phyloP scores from a whole-genome alignment of 2,888 invertebrate species.

The Leptopilina myrica region DNA sequence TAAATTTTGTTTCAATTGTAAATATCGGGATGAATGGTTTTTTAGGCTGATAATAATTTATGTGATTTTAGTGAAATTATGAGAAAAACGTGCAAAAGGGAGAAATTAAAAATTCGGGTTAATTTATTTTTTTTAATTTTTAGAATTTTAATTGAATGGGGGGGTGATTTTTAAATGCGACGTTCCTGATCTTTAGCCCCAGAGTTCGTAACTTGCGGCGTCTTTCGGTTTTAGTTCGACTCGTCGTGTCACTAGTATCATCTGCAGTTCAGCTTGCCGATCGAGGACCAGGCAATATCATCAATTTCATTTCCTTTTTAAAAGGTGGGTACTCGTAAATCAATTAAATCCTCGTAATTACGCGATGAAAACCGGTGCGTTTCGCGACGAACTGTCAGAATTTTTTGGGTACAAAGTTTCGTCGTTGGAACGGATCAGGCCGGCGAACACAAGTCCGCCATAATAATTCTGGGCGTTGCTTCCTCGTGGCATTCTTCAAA shows the following conservation, averaged over 20 bases:
- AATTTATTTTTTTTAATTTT: background rate
- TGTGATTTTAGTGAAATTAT: background rate
- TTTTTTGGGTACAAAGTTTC: slow-evolving; percentile 49
- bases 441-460: slow-evolving; percentile 62
- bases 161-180: slow-evolving; percentile 9
- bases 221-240: slow-evolving; percentile 61
- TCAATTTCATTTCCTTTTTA: slow-evolving; percentile 51
- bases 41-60: too few relatives aligned
- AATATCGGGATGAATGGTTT: too few relatives aligned
- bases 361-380: slow-evolving; percentile 42
- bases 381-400: slow-evolving; percentile 47
- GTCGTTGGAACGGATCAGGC: slow-evolving; percentile 38
- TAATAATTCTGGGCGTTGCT: slow-evolving; percentile 72
- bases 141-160: background rate
- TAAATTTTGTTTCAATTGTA: too few relatives aligned
- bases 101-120: background rate
- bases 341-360: background rate
- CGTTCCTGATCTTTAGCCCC: slow-evolving; percentile 51
- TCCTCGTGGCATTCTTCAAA: slow-evolving; percentile 52
- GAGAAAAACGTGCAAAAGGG: background rate
- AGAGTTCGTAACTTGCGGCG: slow-evolving; percentile 70
- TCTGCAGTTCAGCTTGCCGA: slow-evolving; percentile 58
- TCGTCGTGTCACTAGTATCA: slow-evolving; percentile 63
- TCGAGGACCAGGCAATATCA: slow-evolving; percentile 53
- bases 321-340: slow-evolving; percentile 57